Conservation (phyloP, 2,888 invertebrate genomes). For the Gymnosoma rotundatum region DNA sequence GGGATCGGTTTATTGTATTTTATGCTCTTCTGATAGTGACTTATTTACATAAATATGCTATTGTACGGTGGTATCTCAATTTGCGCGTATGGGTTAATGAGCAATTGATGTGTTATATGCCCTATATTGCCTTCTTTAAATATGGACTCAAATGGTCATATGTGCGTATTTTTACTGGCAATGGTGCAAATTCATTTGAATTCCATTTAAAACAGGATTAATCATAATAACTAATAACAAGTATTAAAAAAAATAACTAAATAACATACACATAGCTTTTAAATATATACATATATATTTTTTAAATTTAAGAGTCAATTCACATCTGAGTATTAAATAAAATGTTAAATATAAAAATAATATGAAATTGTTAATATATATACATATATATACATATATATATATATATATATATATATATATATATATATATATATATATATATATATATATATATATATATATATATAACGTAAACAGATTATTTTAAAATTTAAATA, state of each 20-base stretch:
- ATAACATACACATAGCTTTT: no score
- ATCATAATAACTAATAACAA: conserved; percentile 4
- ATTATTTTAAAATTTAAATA: no score
- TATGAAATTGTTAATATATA: no score
- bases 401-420: no score
- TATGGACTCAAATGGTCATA: conserved; percentile 86
- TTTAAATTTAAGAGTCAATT: no score
- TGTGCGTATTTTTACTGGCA: conserved; percentile 83
- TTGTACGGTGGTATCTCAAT: conserved; percentile 86
- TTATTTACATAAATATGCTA: conserved; percentile 82
- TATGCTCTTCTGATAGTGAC: conserved; percentile 78
- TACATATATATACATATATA: no score
- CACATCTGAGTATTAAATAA: no score
- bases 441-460: no score
- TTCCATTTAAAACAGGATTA: conserved; percentile 76
- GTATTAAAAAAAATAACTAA: neutral
- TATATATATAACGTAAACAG: no score
- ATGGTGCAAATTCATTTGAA: conserved; percentile 70
- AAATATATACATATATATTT: no score
- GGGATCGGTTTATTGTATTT: conserved; percentile 81
- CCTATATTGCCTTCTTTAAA: conserved; percentile 86
- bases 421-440: no score
- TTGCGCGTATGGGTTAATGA: conserved; percentile 84
- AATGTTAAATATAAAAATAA: no score
- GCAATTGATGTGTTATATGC: conserved; percentile 86